Conservation (phyloP, 2,113 vertebrate species). For the Lagopus muta region DNA sequence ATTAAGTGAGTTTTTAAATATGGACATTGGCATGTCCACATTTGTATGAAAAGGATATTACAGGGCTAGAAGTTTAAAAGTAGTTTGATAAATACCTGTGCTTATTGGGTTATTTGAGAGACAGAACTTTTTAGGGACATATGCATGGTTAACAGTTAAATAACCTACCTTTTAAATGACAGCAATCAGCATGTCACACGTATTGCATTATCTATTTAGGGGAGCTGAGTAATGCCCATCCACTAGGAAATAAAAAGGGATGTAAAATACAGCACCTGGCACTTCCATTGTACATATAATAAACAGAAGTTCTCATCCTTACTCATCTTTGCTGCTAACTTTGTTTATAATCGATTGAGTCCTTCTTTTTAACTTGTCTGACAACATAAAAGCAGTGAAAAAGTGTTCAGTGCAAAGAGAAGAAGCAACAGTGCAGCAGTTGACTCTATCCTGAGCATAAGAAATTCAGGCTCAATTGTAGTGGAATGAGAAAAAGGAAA, state of each 20-base stretch:
- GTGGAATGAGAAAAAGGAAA: not conserved
- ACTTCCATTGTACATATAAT: constrained; percentile 6
- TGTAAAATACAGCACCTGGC: not conserved
- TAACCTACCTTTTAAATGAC: not conserved
- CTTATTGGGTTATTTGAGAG: constrained; percentile 37
- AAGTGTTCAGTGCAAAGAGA: not conserved
- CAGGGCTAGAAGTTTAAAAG: not conserved
- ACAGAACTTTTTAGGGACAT: constrained; percentile 30
- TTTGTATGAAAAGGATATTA: constrained; percentile 3
- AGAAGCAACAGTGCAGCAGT: not conserved
- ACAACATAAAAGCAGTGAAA: not conserved
- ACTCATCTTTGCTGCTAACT: not conserved
- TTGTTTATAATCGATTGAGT: not conserved
- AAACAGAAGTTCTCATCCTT: constrained; percentile 29
- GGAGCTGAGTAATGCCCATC: not conserved
- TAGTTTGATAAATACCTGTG: constrained; percentile 41
- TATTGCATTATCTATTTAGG: not conserved
- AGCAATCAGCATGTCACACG: not conserved
- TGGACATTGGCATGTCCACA: not conserved
- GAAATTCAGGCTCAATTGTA: not conserved
- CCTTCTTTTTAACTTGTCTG: not conserved
- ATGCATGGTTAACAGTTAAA: not conserved
- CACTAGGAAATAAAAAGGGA: not conserved
- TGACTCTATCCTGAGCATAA: not conserved
- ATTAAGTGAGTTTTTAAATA: constrained; percentile 70